Base-by-base conservation (phyloP, 2,113 vertebrate species). In the Xerus inauris region DNA sequence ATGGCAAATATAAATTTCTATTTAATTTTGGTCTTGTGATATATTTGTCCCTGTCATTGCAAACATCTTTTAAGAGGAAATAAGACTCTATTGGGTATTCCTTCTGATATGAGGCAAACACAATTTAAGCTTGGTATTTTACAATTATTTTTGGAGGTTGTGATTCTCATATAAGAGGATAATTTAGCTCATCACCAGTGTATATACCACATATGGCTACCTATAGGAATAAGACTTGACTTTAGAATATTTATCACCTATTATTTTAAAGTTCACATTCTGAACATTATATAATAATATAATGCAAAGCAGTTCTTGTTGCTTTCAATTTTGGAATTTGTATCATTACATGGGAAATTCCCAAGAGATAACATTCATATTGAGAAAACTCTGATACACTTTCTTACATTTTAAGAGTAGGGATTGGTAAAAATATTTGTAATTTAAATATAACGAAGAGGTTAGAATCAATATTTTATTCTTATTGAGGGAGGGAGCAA, bases 341-440 rank as follows among this genome's bases (percentile, higher is more conserved):
- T 16, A 17, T 75, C 14, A 69, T 30, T 19, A 86, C 14, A 40
- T 54, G 26, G 2, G 72, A 67, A 89, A 40, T 90, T 90, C 16
- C 30, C 24, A 75, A 75, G 59, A 59, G 59, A 69, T 49, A 65
- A 62, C 8, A 59, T 35, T 47, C 19, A 28, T 32, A 81, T 47
- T 90, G 45, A 90, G 54, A 30, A 93, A 89, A 79, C 4, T 62
- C 12, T 71, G n/a, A 86, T 22, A 72, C 79, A 10, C 6, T 51
- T 76, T 51, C 24, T 59, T 79, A 8, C 45, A 30, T 64, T 69
- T 62, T 72, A 8, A 22, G 86, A 71, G 5, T 89, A 57, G 16
- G 76, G 8, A 8, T 85, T 86, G 57, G 42, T 92, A 62, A 73
- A 94, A 86, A 65, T 57, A 77, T 88, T 94, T 72, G 79, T 90